Evolutionary conservation across 2,113 vertebrate species (phyloP).

Genomic region (Callopanchax toddi): DNA sequence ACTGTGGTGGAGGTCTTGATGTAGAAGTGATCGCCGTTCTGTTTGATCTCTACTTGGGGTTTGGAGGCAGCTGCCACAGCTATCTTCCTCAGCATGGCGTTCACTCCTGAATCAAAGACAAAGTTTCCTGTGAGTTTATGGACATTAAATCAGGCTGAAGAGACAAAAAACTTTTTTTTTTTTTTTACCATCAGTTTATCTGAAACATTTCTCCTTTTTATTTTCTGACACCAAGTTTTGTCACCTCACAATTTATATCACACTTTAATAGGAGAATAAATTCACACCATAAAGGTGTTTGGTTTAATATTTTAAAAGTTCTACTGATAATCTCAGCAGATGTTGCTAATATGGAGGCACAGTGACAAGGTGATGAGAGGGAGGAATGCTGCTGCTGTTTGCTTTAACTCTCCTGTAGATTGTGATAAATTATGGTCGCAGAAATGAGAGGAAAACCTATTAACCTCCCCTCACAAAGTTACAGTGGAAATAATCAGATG

Average conservation of each 20-base stretch:
- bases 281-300: not conserved
- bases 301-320: constrained; percentile 35
- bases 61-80: constrained; percentile 93
- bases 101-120: constrained; percentile 90
- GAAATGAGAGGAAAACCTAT: constrained; percentile 40
- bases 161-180: too few relatives aligned
- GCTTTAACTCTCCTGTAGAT: constrained; percentile 42
- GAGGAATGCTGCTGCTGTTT: constrained; percentile 46
- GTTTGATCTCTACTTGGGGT: constrained; percentile 94
- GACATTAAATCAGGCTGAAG: too few relatives aligned
- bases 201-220: too few relatives aligned
- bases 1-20: constrained; percentile 97
- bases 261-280: too few relatives aligned
- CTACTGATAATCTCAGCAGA: constrained; percentile 64
- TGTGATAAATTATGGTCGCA: constrained; percentile 46
- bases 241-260: too few relatives aligned
- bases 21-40: constrained; percentile 94
- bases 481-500: constrained; percentile 36
- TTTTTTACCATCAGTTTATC: too few relatives aligned
- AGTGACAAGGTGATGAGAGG: constrained; percentile 58
- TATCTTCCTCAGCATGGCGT: constrained; percentile 93
- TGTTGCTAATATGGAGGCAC: constrained; percentile 58
- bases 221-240: too few relatives aligned
- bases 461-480: constrained; percentile 14
- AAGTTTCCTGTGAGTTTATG: too few relatives aligned